Base-by-base conservation (phyloP, 2,888 invertebrate genomes). In the Calliphora vomitoria region DNA sequence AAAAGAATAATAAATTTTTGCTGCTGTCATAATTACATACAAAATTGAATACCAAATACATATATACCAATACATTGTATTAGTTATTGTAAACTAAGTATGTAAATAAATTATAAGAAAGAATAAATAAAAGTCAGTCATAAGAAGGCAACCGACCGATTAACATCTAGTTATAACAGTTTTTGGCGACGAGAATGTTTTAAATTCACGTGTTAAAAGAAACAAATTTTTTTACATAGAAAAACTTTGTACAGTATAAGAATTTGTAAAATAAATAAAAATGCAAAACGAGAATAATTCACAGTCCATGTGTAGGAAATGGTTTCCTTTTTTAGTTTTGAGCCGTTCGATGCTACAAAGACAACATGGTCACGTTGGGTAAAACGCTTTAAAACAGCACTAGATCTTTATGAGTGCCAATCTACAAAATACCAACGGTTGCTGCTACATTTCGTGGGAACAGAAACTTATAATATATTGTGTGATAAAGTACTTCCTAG, bases 361-460 rank as follows among this genome's bases (percentile, higher is more conserved):
- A 55, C 58, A 35, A 50, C 74, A 10, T 82, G 72, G 72, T 38
- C 55, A 10, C 20, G 81, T 6, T 81, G 81, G 72, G 81, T 35
- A 25, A 35, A 71, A 53, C 15, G 74, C 3, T 81, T 81, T 25
- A n/a, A 72, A 31, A 81, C 66, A 11, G 82, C 55, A 35, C 25
- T 25, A 25, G 25, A 25, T 1, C 31, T 82, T 18, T 82, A 75
- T 53, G 69, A 74, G 55, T 75, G 74, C 13, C 1, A 68, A 4
- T 11, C 11, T 8, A 18, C 55, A 20, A 76, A 69, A 41, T 10
- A 76, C 10, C 82, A 62, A 31, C 58, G 25, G 15, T 35, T 82
- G 47, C 47, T 82, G 10, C 68, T 82, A 2, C 82, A 82, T 82
- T 82, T 75, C 18, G 64, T 82, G 13, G 82, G 82, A 55, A 18